Evolutionary conservation across 2,113 vertebrate species (phyloP).

Genomic region (Neodon shergylaensis): DNA sequence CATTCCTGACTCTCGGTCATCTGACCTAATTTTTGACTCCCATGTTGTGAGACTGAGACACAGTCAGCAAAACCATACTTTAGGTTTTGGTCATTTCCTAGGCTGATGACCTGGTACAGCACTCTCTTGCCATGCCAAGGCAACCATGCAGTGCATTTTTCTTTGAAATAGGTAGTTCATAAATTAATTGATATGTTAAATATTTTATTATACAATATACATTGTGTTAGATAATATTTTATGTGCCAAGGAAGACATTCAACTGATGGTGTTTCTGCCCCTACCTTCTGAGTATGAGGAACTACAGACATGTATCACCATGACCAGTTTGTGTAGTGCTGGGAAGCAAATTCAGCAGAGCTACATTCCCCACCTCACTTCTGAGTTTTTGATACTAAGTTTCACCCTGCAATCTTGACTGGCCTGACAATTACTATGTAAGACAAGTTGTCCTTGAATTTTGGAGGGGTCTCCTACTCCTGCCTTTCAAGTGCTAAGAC

Average conservation of each 20-base stretch:
- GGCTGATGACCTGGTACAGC: background rate
- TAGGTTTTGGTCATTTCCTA: background rate
- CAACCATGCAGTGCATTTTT: background rate
- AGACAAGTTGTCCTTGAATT: background rate
- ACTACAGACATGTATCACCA: background rate
- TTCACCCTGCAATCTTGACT: background rate
- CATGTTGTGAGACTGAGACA: background rate
- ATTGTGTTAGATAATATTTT: background rate
- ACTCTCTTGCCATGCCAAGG: background rate
- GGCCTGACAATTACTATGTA: background rate
- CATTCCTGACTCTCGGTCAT: background rate
- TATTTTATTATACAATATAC: no score
- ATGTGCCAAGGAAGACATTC: background rate
- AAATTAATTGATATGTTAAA: background rate
- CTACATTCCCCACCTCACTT: no score
- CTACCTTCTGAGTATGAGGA: background rate
- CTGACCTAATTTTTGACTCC: no score
- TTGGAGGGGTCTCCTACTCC: background rate
- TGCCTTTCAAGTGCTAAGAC: background rate
- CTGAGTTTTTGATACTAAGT: background rate
- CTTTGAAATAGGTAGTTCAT: background rate
- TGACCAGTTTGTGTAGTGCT: background rate
- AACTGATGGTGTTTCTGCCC: background rate
- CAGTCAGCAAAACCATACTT: no score
- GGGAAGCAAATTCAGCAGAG: background rate